Evolutionary conservation across 2,797 vertebrate species (phyloP).

Genomic region (Mallotus villosus): DNA sequence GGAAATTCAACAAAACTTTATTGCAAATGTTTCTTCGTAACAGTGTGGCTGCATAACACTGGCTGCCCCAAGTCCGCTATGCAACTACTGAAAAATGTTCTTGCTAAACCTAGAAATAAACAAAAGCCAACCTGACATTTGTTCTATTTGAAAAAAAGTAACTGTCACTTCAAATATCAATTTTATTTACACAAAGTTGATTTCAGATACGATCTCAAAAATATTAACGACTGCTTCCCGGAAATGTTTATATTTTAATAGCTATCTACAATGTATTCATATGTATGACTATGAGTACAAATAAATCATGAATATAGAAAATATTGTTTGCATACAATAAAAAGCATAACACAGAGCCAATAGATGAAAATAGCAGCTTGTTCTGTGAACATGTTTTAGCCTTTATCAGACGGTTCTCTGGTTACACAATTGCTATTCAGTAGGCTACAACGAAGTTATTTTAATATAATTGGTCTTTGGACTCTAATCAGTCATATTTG

Average conservation of each 20-base stretch:
- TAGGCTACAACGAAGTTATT: background rate
- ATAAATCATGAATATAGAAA: conserved; percentile 5
- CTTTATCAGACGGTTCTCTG: background rate
- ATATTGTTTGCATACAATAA: conserved; percentile 4
- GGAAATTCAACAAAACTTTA: too few relatives aligned
- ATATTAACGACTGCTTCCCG: conserved; percentile 9
- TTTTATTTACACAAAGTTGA: conserved; percentile 50
- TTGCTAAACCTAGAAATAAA: too few relatives aligned
- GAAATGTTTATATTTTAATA: background rate
- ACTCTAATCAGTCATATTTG: background rate
- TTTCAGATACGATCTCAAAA: conserved; percentile 30
- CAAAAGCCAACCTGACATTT: too few relatives aligned
- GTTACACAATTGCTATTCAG: background rate
- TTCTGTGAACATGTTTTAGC: background rate
- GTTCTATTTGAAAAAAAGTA: too few relatives aligned
- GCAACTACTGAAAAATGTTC: too few relatives aligned
- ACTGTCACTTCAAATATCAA: conserved; percentile 7
- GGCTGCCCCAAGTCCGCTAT: too few relatives aligned
- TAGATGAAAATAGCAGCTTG: background rate
- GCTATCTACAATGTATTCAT: too few relatives aligned
- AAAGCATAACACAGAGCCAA: conserved; percentile 37
- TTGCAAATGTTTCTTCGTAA: too few relatives aligned
- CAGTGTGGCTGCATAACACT: too few relatives aligned
- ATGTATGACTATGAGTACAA: background rate
- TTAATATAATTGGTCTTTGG: conserved; percentile 1